phyloP scores from a whole-genome alignment of 1,140 invertebrate species.

The Eumaeus atala region DNA sequence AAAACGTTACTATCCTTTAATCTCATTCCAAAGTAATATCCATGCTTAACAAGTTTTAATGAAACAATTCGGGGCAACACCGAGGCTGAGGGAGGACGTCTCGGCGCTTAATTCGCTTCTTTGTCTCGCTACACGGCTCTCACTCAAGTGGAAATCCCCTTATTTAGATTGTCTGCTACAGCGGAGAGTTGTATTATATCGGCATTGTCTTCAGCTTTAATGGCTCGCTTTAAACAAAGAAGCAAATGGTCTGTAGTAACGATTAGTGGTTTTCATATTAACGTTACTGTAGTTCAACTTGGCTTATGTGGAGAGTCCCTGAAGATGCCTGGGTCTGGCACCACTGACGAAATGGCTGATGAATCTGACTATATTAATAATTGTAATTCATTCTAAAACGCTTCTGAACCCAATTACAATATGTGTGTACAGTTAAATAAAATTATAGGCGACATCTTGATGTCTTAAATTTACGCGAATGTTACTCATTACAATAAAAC shows the following conservation, averaged over 20 bases:
- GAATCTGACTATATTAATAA: too few relatives aligned
- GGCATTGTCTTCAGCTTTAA: background rate
- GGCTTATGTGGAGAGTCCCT: background rate
- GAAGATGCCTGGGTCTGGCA: conserved; percentile 52
- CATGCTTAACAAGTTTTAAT: conserved; percentile 20
- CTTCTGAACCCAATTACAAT: too few relatives aligned
- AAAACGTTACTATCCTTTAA: conserved; percentile 6
- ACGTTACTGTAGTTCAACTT: background rate
- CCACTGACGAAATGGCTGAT: too few relatives aligned
- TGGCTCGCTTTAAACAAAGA: too few relatives aligned
- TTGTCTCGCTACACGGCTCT: conserved; percentile 19
- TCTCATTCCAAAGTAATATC: conserved; percentile 11
- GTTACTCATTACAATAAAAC: too few relatives aligned
- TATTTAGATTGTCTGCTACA: conserved; percentile 21
- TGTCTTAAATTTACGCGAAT: too few relatives aligned
- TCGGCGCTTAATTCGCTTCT: conserved; percentile 29
- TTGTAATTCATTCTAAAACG: too few relatives aligned
- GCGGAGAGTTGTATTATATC: conserved; percentile 11
- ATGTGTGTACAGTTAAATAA: too few relatives aligned
- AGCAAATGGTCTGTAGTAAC: background rate
- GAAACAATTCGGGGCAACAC: conserved; percentile 26
- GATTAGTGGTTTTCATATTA: background rate
- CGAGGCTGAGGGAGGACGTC: conserved; percentile 21
- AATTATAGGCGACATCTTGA: too few relatives aligned
- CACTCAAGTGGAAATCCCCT: conserved; percentile 14